Base-by-base conservation (phyloP, 64 coral and sea anemone genomes). In the Stylophora pistillata region DNA sequence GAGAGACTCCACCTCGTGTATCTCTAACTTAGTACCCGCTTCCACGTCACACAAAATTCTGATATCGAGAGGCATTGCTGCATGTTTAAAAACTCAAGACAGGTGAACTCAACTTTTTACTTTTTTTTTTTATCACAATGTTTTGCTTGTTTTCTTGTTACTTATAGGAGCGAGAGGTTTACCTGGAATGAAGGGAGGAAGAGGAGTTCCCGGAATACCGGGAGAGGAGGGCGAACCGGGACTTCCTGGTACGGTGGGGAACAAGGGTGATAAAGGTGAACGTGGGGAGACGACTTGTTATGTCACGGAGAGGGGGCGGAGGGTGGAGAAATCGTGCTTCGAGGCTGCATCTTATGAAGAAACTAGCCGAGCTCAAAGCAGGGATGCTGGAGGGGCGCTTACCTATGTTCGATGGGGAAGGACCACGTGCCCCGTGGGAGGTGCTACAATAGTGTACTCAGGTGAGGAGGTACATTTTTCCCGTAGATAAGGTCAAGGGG, bases 401-500 rank as follows among this genome's bases (percentile, higher is more conserved):
- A 76, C 86, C n/a, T 96, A 86, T 26, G 64, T 72, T 12, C 91
- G 95, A 69, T 96, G 95, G 95, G 95, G 95, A 15, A 80, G 95
- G 25, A 96, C 95, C 18, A 80, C 91, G 23, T 96, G 95, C 56
- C 95, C 95, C 2, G 52, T 60, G 15, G 95, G 91, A 60, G 85
- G 79, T 60, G 76, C 91, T 1, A 76, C 72, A 41, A 84, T 86
- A 21, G 70, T 96, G 15, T 96, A 90, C 80, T 84, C 95, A 93
- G 95, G 95, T 96, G 73, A 59, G 72, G 68, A 9, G 34, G 21
- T 56, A 9, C 27, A 31, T n/a, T 20, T 9, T 52, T 20, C 33
- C 74, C 18, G 34, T 15, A 9, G 16, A 56, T 77, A 3, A 31
- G 33, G 20, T 20, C 18, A 16, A 32, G 37, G 37, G 37, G 7